Evolutionary conservation across 2,888 invertebrate genomes (phyloP).

Genomic region (Nomada fabriciana): DNA sequence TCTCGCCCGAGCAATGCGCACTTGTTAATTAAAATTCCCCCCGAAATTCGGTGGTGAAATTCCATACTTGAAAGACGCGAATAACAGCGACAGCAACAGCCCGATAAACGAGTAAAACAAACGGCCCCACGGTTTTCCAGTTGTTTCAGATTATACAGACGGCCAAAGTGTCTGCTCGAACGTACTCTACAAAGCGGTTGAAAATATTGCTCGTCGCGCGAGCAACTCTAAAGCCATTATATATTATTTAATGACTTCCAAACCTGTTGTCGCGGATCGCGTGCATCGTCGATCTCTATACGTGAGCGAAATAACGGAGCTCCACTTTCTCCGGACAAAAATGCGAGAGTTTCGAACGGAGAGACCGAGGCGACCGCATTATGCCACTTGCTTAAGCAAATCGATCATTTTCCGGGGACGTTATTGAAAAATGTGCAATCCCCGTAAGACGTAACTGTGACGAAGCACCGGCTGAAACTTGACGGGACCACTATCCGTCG

Average conservation of each 20-base stretch:
- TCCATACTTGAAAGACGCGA: conserved; percentile 2
- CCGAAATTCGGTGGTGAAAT: not conserved
- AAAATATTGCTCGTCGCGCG: conserved; percentile 13
- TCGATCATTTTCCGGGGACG: conserved; percentile 40
- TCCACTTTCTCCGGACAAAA: not conserved
- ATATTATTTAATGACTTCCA: conserved; percentile 46
- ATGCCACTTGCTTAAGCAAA: conserved; percentile 17
- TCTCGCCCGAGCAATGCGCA: not conserved
- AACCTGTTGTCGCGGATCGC: conserved; percentile 13
- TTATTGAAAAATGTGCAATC: conserved; percentile 47
- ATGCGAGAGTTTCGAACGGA: conserved; percentile 1
- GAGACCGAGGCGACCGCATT: conserved; percentile 31
- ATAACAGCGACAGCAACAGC: not conserved
- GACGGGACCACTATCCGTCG: conserved; percentile 5
- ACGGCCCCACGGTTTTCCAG: not conserved
- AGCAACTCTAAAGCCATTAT: conserved; percentile 37
- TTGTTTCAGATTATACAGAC: conserved; percentile 21
- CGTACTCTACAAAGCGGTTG: conserved; percentile 7
- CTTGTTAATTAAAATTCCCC: conserved; percentile 3
- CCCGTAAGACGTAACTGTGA: conserved; percentile 30
- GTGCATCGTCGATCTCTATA: conserved; percentile 9
- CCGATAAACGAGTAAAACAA: conserved; percentile 22
- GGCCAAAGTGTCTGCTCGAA: conserved; percentile 18
- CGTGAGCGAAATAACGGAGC: not conserved
- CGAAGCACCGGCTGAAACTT: conserved; percentile 26